Base-by-base conservation (phyloP, 2,888 invertebrate species). In the Entomobrya multifasciata region DNA sequence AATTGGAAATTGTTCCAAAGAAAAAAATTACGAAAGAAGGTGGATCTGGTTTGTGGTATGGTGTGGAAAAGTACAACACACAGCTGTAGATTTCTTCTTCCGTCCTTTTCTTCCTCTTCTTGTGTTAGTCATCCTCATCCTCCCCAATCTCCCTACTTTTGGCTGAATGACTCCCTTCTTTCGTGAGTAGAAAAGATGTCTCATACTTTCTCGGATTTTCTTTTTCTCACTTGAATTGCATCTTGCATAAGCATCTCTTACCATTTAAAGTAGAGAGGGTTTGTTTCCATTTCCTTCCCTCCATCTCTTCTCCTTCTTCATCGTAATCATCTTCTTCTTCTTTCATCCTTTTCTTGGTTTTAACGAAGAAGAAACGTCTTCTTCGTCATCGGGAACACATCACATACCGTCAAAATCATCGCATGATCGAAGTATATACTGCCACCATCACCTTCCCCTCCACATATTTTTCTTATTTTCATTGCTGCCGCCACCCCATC, bases 161-260 rank as follows among this genome's bases (percentile, higher is more conserved):
- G 22, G 22, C 44, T n/a, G 84, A 55, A 77, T 65, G 52, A 55
- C 77, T 84, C 77, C 52, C 15, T 44, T 20, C 13, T 60, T 22
- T 25, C 52, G n/a, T 67, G 67, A 57, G 41, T 36, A 5, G 44
- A n/a, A 36, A 41, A 41, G 47, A 72, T 72, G 52, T 20, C 49
- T 78, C 78, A 67, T 84, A 25, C 85, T 85, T 85, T 85, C 85
- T 85, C 72, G 85, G 85, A 85, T 78, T 85, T 85, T 78, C 78
- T 85, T 67, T 60, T 72, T 72, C 77, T 78, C 72, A 47, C 70
- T 57, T 41, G n/a, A n/a, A n/a, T n/a, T n/a, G 11, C 70, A 22
- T 17, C 22, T 36, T 36, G 55, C 36, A 41, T 36, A 47, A 36
- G 27, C 49, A 72, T 72, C 20, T 67, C 17, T 67, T 44, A 44